Percentiles rank a stretch among this genome's conserved stretches.
These are phyloP conservation scores for Synaphobranchus kaupii DNA, from an alignment of 2,797 vertebrate genomes.

Conservation along the genomic window DNA sequence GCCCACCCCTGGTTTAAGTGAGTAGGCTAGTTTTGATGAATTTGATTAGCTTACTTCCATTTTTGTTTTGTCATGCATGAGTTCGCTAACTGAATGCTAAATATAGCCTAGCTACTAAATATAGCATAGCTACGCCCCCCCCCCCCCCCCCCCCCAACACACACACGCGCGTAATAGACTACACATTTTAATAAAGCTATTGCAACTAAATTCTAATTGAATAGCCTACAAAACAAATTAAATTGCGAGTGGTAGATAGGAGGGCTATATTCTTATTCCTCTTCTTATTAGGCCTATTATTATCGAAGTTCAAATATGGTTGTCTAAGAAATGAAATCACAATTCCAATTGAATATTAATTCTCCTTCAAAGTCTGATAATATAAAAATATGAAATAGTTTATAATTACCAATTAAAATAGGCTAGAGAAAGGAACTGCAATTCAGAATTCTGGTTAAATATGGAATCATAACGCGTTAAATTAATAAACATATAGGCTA, in stretches of 20 bases:
- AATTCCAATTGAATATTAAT: not conserved
- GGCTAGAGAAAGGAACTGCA: not conserved
- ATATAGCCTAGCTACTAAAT: too few relatives aligned
- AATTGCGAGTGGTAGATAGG: not conserved
- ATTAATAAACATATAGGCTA: not conserved
- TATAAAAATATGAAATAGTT: not conserved
- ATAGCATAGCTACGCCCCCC: too few relatives aligned
- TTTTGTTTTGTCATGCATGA: too few relatives aligned
- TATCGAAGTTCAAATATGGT: not conserved
- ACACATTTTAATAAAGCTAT: too few relatives aligned
- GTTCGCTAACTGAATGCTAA: too few relatives aligned
- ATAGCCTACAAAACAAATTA: not conserved
- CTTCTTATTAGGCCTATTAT: not conserved
- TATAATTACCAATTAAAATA: not conserved
- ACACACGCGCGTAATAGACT: too few relatives aligned
- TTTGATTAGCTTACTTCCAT: too few relatives aligned
- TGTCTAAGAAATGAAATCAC: not conserved
- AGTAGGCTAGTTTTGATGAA: too few relatives aligned
- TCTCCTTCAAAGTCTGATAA: not conserved
- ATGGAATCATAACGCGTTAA: not conserved
- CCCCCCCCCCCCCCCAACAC: too few relatives aligned
- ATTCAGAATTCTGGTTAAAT: not conserved
- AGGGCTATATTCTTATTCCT: not conserved
- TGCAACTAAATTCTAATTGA: too few relatives aligned
- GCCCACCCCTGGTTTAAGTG: too few relatives aligned